Base-by-base conservation (phyloP, 2,888 invertebrate species). In the Sphaeridia pumilis region DNA sequence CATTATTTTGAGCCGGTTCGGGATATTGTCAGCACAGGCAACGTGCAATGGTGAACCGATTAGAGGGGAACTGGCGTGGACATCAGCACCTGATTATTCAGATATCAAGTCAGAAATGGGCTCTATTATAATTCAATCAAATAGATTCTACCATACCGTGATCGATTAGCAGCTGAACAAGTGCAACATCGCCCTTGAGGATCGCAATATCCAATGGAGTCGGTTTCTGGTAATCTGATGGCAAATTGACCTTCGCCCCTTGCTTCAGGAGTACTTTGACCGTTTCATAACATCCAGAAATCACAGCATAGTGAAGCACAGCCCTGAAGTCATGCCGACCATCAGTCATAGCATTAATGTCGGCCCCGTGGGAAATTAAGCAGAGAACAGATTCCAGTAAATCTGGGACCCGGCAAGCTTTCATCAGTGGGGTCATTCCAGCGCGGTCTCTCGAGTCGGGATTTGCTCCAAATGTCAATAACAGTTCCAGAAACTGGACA, bases 401-500 rank as follows among this genome's bases (percentile, higher is more conserved):
- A 73, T 83, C 81, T 20, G 80, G 79, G 67, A 84, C 79, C 46
- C 87, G 72, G 17, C 87, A 85, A 5, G 89, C 88, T 69, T 87
- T 87, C 92, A 93, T 93, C 22, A 93, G 73, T 1, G 90, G 88
- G 0, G 89, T 89, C 17, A 92, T 73, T 0, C 92, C 92, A 55
- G 87, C 82, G 31, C 93, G 75, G 68, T 89, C 89, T 50, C 85
- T 75, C 24, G 85, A 83, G 70, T 93, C 87, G 38, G 92, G 86
- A 69, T 87, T 80, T 1, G 92, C 92, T 2, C 90, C 92, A 67
- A 85, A 86, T 20, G 80, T 81, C 52, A 93, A 75, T 58, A 92
- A 73, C 60, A 92, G 73, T 67, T 87, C 83, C 69, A 92, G 69
- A 67, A 85, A 88, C 63, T 86, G 82, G 47, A 84, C 74, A 66